Evolutionary conservation across 1,140 invertebrate species (phyloP).

Genomic region (Theocolax elegans): DNA sequence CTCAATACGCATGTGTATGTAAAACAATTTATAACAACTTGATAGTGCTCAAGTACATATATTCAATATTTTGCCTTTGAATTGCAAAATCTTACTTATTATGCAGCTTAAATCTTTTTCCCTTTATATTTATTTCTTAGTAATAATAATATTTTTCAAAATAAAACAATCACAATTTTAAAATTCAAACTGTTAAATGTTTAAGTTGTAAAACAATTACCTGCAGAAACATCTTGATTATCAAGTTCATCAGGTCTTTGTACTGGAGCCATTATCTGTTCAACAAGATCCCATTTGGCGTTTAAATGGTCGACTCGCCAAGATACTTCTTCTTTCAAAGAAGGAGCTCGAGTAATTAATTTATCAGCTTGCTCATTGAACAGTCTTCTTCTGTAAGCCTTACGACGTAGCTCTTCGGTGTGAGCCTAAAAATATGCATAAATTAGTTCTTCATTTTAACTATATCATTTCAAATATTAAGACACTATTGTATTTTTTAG

Average conservation of each 20-base stretch:
- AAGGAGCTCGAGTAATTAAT: conserved; percentile 77
- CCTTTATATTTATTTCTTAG: too few species aligned
- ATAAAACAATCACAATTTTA: too few species aligned
- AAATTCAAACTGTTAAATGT: too few species aligned
- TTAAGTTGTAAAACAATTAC: conserved; percentile 47
- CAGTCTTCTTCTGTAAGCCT: conserved; percentile 76
- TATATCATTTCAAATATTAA: background rate
- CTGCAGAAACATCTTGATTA: conserved; percentile 64
- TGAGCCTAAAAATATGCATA: conserved; percentile 71
- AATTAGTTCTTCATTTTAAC: too few species aligned
- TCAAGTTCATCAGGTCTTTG: conserved; percentile 59
- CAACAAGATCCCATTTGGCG: conserved; percentile 80
- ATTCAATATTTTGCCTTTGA: too few species aligned
- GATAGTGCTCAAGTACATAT: too few species aligned
- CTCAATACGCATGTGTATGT: too few species aligned
- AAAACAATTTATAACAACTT: too few species aligned
- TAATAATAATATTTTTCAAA: too few species aligned
- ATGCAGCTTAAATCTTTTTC: too few species aligned
- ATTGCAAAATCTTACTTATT: too few species aligned
- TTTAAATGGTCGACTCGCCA: conserved; percentile 79
- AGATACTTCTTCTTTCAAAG: conserved; percentile 80
- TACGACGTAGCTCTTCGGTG: conserved; percentile 78
- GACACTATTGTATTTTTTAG: too few species aligned
- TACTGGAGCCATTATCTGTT: conserved; percentile 69
- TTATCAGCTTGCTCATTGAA: conserved; percentile 83